These are phyloP conservation scores for Echinarachnius parma DNA, from an alignment of 53 echinoderm and acorn worm genomes.

Conservation along the genomic window DNA sequence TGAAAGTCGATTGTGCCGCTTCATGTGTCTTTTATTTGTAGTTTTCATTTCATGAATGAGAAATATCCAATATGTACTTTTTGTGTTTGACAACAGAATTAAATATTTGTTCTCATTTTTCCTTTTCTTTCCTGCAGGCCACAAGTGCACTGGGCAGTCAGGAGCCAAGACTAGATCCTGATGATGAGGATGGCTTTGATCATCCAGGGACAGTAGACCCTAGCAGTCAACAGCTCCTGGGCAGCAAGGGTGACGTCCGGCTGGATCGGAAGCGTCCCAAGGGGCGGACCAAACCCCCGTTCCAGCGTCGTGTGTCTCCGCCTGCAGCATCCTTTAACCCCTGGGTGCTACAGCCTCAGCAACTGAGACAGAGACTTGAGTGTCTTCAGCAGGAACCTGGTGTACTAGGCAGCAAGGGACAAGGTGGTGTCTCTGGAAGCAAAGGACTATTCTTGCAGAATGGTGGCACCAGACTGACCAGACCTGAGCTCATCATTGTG, in stretches of 20 bases:
- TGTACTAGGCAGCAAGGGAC: not conserved
- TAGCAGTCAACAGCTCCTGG: conserved; percentile 1
- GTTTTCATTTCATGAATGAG: too few relatives aligned
- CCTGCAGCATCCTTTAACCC: conserved; percentile 44
- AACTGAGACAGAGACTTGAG: conserved; percentile 72
- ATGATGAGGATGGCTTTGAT: not conserved
- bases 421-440: too few relatives aligned
- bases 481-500: conserved; percentile 11
- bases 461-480: conserved; percentile 1
- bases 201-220: conserved; percentile 5
- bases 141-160: conserved; percentile 31
- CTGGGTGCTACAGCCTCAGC: conserved; percentile 78
- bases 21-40: too few relatives aligned
- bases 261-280: not conserved
- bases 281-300: conserved; percentile 13
- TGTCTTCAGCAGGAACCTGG: conserved; percentile 60
- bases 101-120: too few relatives aligned
- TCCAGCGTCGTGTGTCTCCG: conserved; percentile 25
- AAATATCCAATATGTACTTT: too few relatives aligned
- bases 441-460: too few relatives aligned
- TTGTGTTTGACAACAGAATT: too few relatives aligned
- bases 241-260: not conserved
- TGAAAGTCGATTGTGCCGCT: too few relatives aligned
- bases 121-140: conserved; percentile 32
- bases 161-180: conserved; percentile 23